Percentiles rank a stretch among this genome's conserved stretches.
Evolutionary conservation across 2,888 invertebrate species (phyloP).

Genomic region (Andrena fulva): DNA sequence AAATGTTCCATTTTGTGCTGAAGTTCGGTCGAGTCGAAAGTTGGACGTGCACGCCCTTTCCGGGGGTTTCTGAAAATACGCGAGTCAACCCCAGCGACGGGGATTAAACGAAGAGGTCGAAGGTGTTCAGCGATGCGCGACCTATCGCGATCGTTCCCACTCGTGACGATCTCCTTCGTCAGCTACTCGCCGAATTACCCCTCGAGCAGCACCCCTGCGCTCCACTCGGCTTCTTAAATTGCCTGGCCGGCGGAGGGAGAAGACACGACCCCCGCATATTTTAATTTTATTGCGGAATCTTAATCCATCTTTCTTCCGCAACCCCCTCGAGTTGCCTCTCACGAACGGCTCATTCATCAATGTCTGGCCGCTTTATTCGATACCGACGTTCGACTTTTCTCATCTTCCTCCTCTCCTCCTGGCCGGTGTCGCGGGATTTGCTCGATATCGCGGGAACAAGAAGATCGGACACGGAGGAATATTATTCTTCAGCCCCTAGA

Average conservation of each 20-base stretch:
- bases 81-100: slow-evolving; percentile 26
- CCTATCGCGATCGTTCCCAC: slow-evolving; percentile 40
- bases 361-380: slow-evolving; percentile 27
- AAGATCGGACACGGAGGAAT: not conserved
- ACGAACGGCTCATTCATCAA: slow-evolving; percentile 43
- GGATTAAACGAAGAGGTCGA: slow-evolving; percentile 13
- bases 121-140: slow-evolving; percentile 34
- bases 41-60: slow-evolving; percentile 21
- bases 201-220: slow-evolving; percentile 36
- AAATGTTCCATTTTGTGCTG: slow-evolving; percentile 23
- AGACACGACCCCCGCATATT: slow-evolving; percentile 41
- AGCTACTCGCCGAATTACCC: slow-evolving; percentile 37
- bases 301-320: slow-evolving; percentile 30
- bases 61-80: slow-evolving; percentile 38
- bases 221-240: slow-evolving; percentile 30
- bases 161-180: slow-evolving; percentile 32
- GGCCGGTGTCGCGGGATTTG: slow-evolving; percentile 14
- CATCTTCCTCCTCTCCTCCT: not conserved
- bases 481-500: not conserved
- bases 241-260: slow-evolving; percentile 6
- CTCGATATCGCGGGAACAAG: slow-evolving; percentile 1
- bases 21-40: slow-evolving; percentile 47
- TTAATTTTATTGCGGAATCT: slow-evolving; percentile 53
- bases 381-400: slow-evolving; percentile 19
- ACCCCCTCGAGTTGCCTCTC: not conserved